Evolutionary conservation across 2,888 invertebrate genomes (phyloP).

Genomic region (Priapulus caudatus): DNA sequence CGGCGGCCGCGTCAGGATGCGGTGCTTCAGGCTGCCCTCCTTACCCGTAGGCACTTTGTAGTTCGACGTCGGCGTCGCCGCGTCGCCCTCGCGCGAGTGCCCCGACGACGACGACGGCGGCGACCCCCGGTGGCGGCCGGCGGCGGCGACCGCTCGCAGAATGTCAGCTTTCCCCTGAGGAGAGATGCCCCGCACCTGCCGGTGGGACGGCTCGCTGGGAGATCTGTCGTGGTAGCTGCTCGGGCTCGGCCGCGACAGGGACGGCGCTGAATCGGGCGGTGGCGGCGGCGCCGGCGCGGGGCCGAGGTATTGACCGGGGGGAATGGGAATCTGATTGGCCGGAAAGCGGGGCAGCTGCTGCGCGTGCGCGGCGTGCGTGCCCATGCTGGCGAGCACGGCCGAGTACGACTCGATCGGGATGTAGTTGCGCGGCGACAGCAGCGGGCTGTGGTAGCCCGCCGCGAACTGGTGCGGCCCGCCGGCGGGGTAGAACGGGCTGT

Average conservation of each 20-base stretch:
- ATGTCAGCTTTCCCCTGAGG: not conserved
- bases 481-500: not conserved
- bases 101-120: not conserved
- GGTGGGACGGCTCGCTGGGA: too few relatives aligned
- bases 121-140: not conserved
- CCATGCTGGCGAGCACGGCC: not conserved
- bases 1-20: conserved; percentile 47
- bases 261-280: too few relatives aligned
- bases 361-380: not conserved
- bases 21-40: conserved; percentile 51
- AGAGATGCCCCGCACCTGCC: not conserved
- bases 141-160: too few relatives aligned
- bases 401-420: not conserved
- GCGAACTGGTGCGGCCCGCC: not conserved
- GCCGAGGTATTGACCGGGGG: too few relatives aligned
- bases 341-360: not conserved
- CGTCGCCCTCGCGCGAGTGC: too few relatives aligned
- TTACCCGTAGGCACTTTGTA: conserved; percentile 38
- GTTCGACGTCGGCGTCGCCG: too few relatives aligned
- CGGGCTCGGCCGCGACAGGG: not conserved
- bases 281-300: too few relatives aligned
- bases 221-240: too few relatives aligned
- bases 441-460: not conserved
- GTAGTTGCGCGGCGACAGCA: not conserved
- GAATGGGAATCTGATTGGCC: too few relatives aligned